Percentiles rank a stretch among this genome's conserved stretches.
Evolutionary conservation across 2,888 invertebrate genomes (phyloP).

Genomic region (Tipula lateralis): DNA sequence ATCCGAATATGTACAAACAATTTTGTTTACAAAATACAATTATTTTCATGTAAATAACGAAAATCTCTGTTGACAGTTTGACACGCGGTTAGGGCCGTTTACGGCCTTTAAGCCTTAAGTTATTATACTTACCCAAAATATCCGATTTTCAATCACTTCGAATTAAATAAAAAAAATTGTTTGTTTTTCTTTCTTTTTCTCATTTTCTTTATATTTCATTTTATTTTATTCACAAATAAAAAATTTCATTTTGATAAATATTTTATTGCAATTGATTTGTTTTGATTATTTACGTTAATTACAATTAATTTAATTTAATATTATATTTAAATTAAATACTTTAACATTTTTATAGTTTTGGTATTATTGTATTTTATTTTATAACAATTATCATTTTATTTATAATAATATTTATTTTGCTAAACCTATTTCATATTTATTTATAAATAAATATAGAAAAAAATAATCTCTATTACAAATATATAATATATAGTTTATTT

Average conservation of each 20-base stretch:
- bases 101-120: no score
- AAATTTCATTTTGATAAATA: neutral
- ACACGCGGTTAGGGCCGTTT: no score
- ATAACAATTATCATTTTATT: neutral
- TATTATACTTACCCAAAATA: no score
- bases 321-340: neutral
- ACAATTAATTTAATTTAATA: neutral
- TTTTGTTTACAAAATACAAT: no score
- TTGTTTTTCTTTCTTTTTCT: neutral
- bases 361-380: neutral
- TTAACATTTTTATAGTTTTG: neutral
- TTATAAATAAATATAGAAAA: neutral
- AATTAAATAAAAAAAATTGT: neutral
- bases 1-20: no score
- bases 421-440: neutral
- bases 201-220: neutral
- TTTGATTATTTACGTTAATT: neutral
- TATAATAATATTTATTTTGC: neutral
- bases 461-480: slow-evolving; percentile 9
- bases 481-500: neutral
- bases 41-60: no score
- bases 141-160: neutral
- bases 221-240: neutral
- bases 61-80: no score
- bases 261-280: neutral